Percentiles rank a stretch among this genome's conserved stretches.
phyloP scores from a whole-genome alignment of 2,113 vertebrate species.

The Brachyhypopomus occidentalis region DNA sequence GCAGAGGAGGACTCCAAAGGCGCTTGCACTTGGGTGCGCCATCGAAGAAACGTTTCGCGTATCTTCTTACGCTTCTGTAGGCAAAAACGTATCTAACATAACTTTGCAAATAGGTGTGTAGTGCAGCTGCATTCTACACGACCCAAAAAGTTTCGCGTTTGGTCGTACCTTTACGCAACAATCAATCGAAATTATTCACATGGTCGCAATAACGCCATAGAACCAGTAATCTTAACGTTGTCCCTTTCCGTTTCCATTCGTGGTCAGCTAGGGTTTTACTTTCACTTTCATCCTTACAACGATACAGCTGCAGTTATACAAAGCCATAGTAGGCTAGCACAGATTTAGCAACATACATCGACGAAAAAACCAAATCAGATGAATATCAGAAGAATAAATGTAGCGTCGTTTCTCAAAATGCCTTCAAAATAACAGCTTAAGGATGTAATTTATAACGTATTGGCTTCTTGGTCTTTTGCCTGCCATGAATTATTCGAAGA shows the following conservation, averaged over 20 bases:
- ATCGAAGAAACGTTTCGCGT: not conserved
- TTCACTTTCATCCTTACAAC: slow-evolving; percentile 19
- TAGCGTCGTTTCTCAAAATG: too few species aligned
- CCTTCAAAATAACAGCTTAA: not conserved
- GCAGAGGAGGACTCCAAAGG: slow-evolving; percentile 30
- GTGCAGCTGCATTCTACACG: too few species aligned
- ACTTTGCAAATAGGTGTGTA: too few species aligned
- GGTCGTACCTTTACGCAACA: not conserved
- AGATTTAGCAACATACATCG: too few species aligned
- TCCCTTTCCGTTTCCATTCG: too few species aligned
- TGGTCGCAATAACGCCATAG: not conserved
- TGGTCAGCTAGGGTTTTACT: slow-evolving; percentile 9
- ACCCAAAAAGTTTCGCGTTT: too few species aligned
- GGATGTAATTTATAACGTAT: too few species aligned
- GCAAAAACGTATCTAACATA: not conserved
- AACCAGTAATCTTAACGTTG: not conserved
- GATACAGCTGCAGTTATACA: too few species aligned
- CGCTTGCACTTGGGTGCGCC: not conserved
- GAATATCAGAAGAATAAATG: not conserved
- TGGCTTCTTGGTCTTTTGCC: too few species aligned
- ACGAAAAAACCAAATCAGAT: not conserved
- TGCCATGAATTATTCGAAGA: too few species aligned
- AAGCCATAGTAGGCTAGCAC: too few species aligned
- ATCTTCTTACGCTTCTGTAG: slow-evolving; percentile 11
- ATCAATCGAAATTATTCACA: not conserved